Evolutionary conservation across 2,888 invertebrate species (phyloP), one percentile per base, ranked within the genome.

Genomic region (Nineta flava): DNA sequence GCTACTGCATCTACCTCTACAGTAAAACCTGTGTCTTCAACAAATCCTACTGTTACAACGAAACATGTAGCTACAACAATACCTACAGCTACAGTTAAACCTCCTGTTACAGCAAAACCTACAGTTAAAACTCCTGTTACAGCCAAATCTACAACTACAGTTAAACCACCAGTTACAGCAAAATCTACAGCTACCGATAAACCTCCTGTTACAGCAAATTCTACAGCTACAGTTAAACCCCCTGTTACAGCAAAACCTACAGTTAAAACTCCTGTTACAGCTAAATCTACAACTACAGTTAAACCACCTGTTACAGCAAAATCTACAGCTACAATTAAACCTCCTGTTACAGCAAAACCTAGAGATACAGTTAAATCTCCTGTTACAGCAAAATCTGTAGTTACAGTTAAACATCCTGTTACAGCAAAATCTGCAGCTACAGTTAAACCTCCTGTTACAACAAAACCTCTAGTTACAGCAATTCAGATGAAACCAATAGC

Each of bases 81-180:
- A 9, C 10, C 50, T n/a, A 49, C 12, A 5, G 44, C 34, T 15
- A 44, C 31, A 21, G 34, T 45, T 31, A 40, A 42, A 15, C 45
- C 40, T 16, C 43, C 42, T 47, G 44, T 47, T 2, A 26, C 50
- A 34, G 49, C 47, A 19, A 19, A 19, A 19, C 17, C 68, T 70
- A n/a, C 70, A 70, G 53, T 70, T 70, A 46, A 69, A 70, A 53
- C 59, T 69, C 54, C 64, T 70, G 47, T 69, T 70, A 6, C 69
- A 69, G 54, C 69, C 69, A 26, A 26, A n/a, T n/a, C n/a, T n/a
- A n/a, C n/a, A n/a, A n/a, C n/a, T n/a, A n/a, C n/a, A n/a, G n/a
- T n/a, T n/a, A n/a, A n/a, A n/a, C n/a, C n/a, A n/a, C n/a, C n/a
- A n/a, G n/a, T n/a, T n/a, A n/a, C n/a, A n/a, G n/a, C n/a, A n/a